A percentile compares a stretch with the other conserved stretches of the same genome.
Evolutionary conservation across 2,888 invertebrate genomes (phyloP).

Genomic region (Xanthia icteritia): DNA sequence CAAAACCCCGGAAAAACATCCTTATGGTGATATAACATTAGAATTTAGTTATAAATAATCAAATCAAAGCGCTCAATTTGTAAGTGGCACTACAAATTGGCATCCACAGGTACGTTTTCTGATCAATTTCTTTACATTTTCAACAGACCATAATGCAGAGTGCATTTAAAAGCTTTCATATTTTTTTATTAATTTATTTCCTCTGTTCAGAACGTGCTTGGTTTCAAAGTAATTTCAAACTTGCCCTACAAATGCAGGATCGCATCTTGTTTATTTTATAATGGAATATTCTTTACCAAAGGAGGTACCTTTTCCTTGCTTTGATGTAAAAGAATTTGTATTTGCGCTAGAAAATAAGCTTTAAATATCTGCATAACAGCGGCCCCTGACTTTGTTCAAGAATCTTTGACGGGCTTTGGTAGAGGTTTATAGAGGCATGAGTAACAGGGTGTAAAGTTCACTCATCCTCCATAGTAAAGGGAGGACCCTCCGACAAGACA

Average conservation of each 20-base stretch:
- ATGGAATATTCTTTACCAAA: slow-evolving; percentile 8
- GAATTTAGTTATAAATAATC: neutral
- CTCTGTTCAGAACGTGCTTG: neutral
- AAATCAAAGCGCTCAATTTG: neutral
- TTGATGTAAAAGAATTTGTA: neutral
- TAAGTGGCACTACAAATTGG: neutral
- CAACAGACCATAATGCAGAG: neutral
- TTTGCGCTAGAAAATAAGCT: neutral
- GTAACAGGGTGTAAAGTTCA: no score
- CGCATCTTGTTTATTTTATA: slow-evolving; percentile 3
- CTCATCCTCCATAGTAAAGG: no score
- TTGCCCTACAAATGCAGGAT: neutral
- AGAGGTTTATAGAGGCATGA: neutral
- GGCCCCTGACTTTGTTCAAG: neutral
- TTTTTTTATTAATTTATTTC: neutral
- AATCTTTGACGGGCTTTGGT: no score
- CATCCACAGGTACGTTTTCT: neutral
- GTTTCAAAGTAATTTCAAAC: neutral
- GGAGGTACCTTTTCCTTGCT: neutral
- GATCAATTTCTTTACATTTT: neutral
- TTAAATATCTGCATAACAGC: no score
- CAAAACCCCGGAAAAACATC: no score
- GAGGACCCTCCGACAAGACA: no score
- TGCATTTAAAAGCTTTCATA: neutral
- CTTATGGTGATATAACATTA: neutral